A percentile compares a stretch with the other conserved stretches of the same genome.
These are phyloP conservation scores for Turnix velox DNA, from an alignment of 2,113 vertebrate species.

Conservation along the genomic window DNA sequence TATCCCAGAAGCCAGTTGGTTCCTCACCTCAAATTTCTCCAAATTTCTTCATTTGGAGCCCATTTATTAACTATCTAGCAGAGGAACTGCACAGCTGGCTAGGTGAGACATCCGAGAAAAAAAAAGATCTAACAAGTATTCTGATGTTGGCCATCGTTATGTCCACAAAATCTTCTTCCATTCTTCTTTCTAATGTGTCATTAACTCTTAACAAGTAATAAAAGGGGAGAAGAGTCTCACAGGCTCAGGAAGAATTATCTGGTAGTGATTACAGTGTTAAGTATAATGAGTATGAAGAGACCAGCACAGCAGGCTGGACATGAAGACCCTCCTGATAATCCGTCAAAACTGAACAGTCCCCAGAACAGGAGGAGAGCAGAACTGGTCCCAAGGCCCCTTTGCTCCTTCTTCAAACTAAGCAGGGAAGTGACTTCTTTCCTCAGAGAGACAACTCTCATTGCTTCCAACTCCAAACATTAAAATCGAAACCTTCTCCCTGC, in stretches of 20 bases:
- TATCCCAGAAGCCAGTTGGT: not conserved
- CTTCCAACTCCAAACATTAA: not conserved
- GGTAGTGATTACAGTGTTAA: not conserved
- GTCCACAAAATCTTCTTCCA: not conserved
- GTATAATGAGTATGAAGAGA: not conserved
- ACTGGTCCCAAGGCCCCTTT: too few species aligned
- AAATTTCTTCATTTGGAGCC: conserved; percentile 6
- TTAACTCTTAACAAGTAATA: not conserved
- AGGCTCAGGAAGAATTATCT: not conserved
- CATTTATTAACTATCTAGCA: not conserved
- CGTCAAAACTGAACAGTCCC: not conserved
- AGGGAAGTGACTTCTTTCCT: not conserved
- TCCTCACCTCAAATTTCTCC: conserved; percentile 19
- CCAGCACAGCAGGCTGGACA: not conserved
- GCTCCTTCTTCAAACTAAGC: not conserved
- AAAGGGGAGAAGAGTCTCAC: not conserved
- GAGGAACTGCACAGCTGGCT: not conserved
- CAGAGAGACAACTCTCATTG: not conserved
- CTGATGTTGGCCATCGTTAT: not conserved
- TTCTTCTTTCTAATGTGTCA: not conserved
- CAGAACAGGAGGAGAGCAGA: not conserved
- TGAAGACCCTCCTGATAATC: not conserved
- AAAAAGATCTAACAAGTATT: not conserved
- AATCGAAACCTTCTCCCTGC: not conserved
- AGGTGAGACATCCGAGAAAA: not conserved